Base-by-base conservation (phyloP, 2,888 invertebrate genomes). In the Campopleginae sp. region DNA sequence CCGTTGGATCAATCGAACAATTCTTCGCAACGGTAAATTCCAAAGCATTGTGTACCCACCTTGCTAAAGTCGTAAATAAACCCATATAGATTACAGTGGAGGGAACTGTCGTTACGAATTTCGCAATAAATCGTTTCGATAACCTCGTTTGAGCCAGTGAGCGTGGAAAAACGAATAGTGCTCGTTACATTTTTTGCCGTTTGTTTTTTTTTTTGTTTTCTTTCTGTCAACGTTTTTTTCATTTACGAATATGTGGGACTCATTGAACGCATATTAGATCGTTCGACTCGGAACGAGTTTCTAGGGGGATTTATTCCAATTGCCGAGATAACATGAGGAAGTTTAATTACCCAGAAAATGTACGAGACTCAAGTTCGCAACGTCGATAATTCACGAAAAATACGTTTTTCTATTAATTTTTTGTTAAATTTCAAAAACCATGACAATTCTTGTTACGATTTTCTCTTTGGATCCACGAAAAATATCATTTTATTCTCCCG, bases 101-200 rank as follows among this genome's bases (percentile, higher is more conserved):
- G 68, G 70, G 79, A 33, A 84, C 72, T 66, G 80, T 77, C 80
- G 84, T 84, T 80, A 77, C 76, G 66, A 77, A 84, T 80, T 77
- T 80, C 80, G 80, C 80, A 80, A 84, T 63, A 58, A 48, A 65
- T 51, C 76, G 72, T 84, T 80, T 77, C 80, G 84, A 84, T 80
- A 72, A 84, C 80, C 83, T 80, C 80, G 71, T 54, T 38, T 46
- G 46, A 33, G 17, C 48, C 48, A 19, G 23, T 38, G 66, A 48
- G 48, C 63, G 42, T 80, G 46, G 33, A 46, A 23, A 38, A 72
- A 65, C 46, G 77, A 63, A 31, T 42, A 63, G 23, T 27, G 2
- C 31, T 58, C 42, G n/a, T n/a, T 79, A 46, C 42, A 58, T 58
- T 27, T 58, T 8, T 58, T 2, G 23, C 27, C n/a, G n/a, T n/a